Evolutionary conservation across 2,113 vertebrate species (phyloP).

Genomic region (Pyxicephalus adspersus): DNA sequence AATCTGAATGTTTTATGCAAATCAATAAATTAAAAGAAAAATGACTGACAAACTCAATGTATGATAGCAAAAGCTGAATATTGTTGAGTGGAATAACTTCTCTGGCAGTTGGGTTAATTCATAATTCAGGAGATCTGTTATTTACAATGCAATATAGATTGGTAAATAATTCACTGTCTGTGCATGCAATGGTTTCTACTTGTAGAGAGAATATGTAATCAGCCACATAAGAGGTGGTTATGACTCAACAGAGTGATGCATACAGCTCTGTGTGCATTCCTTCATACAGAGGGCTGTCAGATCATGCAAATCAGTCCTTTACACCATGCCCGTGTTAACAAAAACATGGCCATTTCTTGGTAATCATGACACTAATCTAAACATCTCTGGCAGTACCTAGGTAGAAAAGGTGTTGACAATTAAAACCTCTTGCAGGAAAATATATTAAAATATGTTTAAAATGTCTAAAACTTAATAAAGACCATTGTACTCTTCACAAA

Average conservation of each 20-base stretch:
- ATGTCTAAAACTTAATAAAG: too few relatives aligned
- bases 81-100: conserved; percentile 74
- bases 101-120: conserved; percentile 80
- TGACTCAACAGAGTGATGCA: conserved; percentile 1
- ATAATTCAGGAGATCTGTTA: conserved; percentile 80
- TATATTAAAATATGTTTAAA: too few relatives aligned
- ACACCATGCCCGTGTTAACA: too few relatives aligned
- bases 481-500: too few relatives aligned
- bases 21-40: not conserved
- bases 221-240: not conserved
- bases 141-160: conserved; percentile 79
- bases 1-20: not conserved
- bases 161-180: conserved; percentile 81
- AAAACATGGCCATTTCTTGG: too few relatives aligned
- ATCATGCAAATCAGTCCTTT: too few relatives aligned
- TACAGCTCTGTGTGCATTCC: not conserved
- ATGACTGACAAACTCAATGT: conserved; percentile 19
- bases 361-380: too few relatives aligned
- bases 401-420: too few relatives aligned
- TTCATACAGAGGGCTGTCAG: not conserved
- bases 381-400: too few relatives aligned
- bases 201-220: conserved; percentile 34
- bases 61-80: conserved; percentile 32
- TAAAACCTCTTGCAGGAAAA: too few relatives aligned
- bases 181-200: conserved; percentile 59